Base-by-base conservation (phyloP, 2,113 vertebrate species). In the Cygnus buccinator region DNA sequence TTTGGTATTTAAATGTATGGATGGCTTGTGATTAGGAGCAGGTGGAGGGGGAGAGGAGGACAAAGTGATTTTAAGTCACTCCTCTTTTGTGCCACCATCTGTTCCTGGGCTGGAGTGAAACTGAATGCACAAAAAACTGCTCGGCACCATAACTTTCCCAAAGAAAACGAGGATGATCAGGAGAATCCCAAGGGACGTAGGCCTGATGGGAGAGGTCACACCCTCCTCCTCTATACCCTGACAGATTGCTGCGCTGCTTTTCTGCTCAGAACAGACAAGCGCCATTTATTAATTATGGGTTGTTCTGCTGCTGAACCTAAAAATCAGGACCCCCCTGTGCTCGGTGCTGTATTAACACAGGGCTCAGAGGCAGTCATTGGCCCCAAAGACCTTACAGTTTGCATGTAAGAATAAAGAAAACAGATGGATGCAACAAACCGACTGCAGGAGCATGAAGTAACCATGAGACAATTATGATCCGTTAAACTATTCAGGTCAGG, bases 1-100 rank as follows among this genome's bases (percentile, higher is more conserved):
- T 95, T 97, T 94, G 93, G 77, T 97, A 96, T 97, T 97, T 96
- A 96, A 96, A 97, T 96, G 87, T 94, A 97, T 91, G 91, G 94
- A 95, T 91, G 94, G 91, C 91, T 95, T 96, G 96, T 95, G 96
- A 96, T 92, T 92, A 96, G 96, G 95, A 96, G 96, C 91, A 97
- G 96, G 95, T 95, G 96, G 96, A 96, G 92, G 74, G 91, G 78
- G 91, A 96, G 94, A 96, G 23, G 81, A 87, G 87, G 96, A 96
- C 96, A 94, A 96, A 96, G 92, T 96, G 95, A 94, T 93, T 94
- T 95, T 96, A 94, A 96, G 94, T 96, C 95, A 92, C 86, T 96
- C 95, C 87, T 97, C 96, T 94, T 96, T 95, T 97, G 94, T 96
- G 96, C 94, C 94, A 95, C 96, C 96, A 95, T 97, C 94, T 96